Percentiles rank a stretch among this genome's conserved stretches.
Conservation (phyloP, 2,888 invertebrate species). For the Mylabris sibirica region DNA sequence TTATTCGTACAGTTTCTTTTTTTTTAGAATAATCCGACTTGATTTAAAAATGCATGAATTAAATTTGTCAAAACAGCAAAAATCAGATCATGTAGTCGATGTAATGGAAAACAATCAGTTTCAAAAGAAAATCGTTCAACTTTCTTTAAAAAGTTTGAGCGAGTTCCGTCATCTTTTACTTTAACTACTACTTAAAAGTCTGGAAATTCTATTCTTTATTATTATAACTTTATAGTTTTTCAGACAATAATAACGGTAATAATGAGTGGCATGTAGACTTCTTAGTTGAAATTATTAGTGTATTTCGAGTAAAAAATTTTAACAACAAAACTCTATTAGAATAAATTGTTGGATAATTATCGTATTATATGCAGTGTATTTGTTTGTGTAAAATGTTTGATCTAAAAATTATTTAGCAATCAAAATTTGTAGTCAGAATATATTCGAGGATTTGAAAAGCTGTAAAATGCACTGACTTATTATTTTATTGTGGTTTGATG, state of each 20-base stretch:
- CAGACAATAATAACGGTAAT: not conserved
- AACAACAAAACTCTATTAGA: not conserved
- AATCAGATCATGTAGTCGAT: slow-evolving; percentile 3
- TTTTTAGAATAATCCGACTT: not conserved
- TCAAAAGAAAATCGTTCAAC: not conserved
- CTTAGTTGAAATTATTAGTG: not conserved
- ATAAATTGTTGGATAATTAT: not conserved
- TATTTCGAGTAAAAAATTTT: not conserved
- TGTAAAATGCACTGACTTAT: not conserved
- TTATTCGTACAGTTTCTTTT: not conserved
- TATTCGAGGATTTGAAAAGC: not conserved
- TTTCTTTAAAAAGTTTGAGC: slow-evolving; percentile 1
- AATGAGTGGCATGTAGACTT: not conserved
- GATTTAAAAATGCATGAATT: not conserved
- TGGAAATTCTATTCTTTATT: not conserved
- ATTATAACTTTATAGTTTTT: not conserved
- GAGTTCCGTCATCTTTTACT: not conserved
- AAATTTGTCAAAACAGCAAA: not conserved
- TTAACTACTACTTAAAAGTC: not conserved
- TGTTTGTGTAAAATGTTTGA: not conserved
- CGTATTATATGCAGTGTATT: not conserved
- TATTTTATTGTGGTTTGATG: not conserved
- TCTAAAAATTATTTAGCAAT: not conserved
- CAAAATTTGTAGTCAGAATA: not conserved
- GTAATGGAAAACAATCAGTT: slow-evolving; percentile 6